phyloP scores from a whole-genome alignment of 92 coral and sea anemone genomes.

The Umimayanthus chanpuru region DNA sequence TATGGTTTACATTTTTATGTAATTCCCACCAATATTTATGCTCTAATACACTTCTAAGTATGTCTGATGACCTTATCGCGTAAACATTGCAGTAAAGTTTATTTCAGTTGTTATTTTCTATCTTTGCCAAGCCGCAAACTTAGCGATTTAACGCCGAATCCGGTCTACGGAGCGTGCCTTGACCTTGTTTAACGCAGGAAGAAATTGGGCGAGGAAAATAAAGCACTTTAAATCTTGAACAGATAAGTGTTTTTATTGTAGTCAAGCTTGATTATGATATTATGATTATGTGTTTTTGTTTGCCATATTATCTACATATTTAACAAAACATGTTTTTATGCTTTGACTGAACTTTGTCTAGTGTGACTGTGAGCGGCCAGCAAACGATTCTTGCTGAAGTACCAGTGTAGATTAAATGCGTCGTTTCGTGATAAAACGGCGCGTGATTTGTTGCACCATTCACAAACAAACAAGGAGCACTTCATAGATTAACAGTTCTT shows the following conservation, averaged over 20 bases:
- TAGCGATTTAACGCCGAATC: slow-evolving; percentile 13
- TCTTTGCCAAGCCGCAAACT: slow-evolving; percentile 25
- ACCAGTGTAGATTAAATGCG: neutral
- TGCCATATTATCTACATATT: neutral
- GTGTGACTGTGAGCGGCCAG: neutral
- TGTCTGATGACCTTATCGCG: neutral
- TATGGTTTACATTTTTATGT: neutral
- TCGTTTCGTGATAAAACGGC: slow-evolving; percentile 36
- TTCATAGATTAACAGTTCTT: slow-evolving; percentile 43
- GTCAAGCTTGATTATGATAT: neutral
- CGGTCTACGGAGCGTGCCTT: slow-evolving; percentile 8
- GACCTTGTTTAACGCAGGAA: neutral
- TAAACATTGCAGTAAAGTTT: neutral
- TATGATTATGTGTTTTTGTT: neutral
- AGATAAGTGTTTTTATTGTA: neutral
- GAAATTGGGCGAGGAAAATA: neutral
- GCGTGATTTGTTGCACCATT: neutral
- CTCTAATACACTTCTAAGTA: neutral
- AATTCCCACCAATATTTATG: neutral
- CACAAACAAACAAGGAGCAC: slow-evolving; percentile 41
- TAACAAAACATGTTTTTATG: no score
- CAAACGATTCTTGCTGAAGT: neutral
- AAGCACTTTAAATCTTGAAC: neutral
- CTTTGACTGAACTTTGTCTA: neutral
- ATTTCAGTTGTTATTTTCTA: neutral